Conservation (phyloP, 2,797 vertebrate genomes). For the Epinephelus coioides region DNA sequence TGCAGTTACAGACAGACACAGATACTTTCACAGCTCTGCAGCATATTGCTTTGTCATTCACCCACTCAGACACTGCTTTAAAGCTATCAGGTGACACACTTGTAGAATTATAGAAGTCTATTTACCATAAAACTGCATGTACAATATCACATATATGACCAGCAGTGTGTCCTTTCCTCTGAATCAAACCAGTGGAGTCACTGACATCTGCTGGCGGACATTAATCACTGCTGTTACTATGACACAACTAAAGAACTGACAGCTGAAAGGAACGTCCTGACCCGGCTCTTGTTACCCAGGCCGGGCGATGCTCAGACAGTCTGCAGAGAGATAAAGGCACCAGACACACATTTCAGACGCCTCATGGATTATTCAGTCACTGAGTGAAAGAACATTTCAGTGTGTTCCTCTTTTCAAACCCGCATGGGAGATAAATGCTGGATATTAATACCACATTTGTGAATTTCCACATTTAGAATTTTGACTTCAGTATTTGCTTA, state of each 20-base stretch:
- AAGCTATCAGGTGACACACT: too few relatives aligned
- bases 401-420: neutral
- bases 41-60: neutral
- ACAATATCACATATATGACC: too few relatives aligned
- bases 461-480: too few relatives aligned
- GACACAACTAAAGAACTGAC: neutral
- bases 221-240: neutral
- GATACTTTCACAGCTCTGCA: neutral
- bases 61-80: too few relatives aligned
- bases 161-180: neutral
- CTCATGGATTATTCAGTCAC: constrained; percentile 3
- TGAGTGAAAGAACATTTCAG: neutral
- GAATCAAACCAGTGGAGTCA: neutral
- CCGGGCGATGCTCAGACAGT: neutral
- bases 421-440: too few relatives aligned
- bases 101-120: too few relatives aligned
- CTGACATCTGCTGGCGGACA: constrained; percentile 36
- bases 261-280: neutral
- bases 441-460: too few relatives aligned
- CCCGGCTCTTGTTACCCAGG: neutral
- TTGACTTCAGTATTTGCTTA: too few relatives aligned
- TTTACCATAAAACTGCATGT: too few relatives aligned
- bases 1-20: neutral
- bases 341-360: constrained; percentile 3
- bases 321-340: neutral